Percentiles rank a stretch among this genome's conserved stretches.
Evolutionary conservation across 2,113 vertebrate species (phyloP).

Genomic region (Arizona elegans): DNA sequence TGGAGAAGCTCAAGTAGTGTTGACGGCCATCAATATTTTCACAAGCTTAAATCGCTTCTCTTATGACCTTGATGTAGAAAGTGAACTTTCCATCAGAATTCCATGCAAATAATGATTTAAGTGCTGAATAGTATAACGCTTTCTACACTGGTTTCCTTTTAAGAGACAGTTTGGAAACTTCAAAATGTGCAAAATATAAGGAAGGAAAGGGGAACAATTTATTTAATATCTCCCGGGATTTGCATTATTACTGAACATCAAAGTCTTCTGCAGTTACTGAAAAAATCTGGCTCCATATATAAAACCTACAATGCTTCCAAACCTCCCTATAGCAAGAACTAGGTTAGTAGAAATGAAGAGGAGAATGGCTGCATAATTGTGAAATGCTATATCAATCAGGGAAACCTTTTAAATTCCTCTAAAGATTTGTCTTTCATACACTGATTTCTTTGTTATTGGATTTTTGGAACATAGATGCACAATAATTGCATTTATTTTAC

Average conservation of each 20-base stretch:
- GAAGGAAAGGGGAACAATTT: not conserved
- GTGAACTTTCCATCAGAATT: not conserved
- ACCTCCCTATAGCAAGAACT: not conserved
- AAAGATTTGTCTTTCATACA: not conserved
- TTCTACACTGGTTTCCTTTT: not conserved
- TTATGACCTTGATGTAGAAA: not conserved
- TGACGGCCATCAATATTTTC: not conserved
- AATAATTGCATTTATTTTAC: not conserved
- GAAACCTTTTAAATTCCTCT: not conserved
- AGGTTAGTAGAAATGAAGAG: not conserved
- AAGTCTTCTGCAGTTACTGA: not conserved
- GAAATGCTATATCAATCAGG: not conserved
- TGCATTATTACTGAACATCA: not conserved
- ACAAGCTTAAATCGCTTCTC: not conserved
- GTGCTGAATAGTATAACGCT: not conserved
- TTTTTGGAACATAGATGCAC: not conserved
- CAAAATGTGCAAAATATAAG: not conserved
- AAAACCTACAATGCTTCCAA: not conserved
- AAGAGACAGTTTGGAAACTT: not conserved
- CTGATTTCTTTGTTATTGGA: not conserved
- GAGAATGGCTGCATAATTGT: not conserved
- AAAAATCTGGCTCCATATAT: not conserved
- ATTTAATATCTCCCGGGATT: not conserved
- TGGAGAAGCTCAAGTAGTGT: not conserved
- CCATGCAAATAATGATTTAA: not conserved